phyloP scores from a whole-genome alignment of 2,113 vertebrate genomes.

The Erinaceus europaeus region DNA sequence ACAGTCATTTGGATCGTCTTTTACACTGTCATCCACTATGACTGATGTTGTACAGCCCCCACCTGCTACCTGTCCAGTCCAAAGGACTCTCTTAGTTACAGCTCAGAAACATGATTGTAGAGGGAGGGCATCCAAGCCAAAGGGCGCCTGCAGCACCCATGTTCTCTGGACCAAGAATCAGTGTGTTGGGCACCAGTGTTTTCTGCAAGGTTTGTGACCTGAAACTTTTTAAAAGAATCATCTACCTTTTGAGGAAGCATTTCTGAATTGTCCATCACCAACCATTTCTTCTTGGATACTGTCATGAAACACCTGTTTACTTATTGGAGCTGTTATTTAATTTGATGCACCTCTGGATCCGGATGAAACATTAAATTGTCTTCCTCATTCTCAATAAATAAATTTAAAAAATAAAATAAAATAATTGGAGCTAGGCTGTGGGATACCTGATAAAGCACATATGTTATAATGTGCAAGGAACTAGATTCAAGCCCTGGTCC shows the following conservation, averaged over 20 bases:
- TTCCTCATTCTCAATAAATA: constrained; percentile 79
- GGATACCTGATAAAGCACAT: too few relatives aligned
- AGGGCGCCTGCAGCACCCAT: constrained; percentile 55
- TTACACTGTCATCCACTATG: constrained; percentile 98
- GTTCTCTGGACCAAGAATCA: constrained; percentile 75
- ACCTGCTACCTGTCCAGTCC: constrained; percentile 47
- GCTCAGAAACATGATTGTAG: constrained; percentile 61
- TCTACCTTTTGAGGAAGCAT: constrained; percentile 73
- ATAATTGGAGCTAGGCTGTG: too few relatives aligned
- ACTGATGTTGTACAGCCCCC: constrained; percentile 81
- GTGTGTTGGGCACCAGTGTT: constrained; percentile 36
- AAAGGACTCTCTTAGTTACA: constrained; percentile 66
- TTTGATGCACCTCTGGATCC: constrained; percentile 71
- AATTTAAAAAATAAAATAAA: too few relatives aligned
- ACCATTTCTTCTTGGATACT: constrained; percentile 71
- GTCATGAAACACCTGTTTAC: constrained; percentile 64
- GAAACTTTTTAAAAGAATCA: constrained; percentile 82
- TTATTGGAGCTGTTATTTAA: constrained; percentile 73
- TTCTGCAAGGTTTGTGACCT: constrained; percentile 69
- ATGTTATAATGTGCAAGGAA: too few relatives aligned
- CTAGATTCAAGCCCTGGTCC: too few relatives aligned
- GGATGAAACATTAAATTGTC: constrained; percentile 77
- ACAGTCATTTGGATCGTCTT: constrained; percentile 99
- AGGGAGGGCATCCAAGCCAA: constrained; percentile 3
- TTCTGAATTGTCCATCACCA: constrained; percentile 77